Evolutionary conservation across 2,797 vertebrate species (phyloP).

Genomic region (Ctenopoma kingsleyae): DNA sequence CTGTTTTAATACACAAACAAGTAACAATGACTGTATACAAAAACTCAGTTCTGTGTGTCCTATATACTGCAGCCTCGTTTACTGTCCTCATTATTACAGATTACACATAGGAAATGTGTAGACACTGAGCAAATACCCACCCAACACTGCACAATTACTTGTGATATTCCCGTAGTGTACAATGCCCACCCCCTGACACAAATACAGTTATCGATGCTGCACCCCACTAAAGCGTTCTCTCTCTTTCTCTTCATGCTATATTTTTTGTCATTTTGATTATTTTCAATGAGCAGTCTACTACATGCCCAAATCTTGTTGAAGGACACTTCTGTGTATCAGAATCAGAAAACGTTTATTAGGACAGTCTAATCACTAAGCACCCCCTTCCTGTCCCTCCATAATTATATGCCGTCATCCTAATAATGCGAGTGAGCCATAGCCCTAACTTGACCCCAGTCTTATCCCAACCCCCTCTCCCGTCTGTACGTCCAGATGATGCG

Average conservation of each 20-base stretch:
- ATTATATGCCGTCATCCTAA: constrained; percentile 43
- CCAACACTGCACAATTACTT: constrained; percentile 13
- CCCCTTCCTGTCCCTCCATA: background rate
- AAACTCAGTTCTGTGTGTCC: constrained; percentile 22
- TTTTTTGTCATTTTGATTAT: background rate
- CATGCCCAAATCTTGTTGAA: background rate
- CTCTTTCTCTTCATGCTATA: background rate
- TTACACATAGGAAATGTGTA: constrained; percentile 37
- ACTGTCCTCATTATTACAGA: constrained; percentile 49
- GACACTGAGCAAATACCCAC: constrained; percentile 6
- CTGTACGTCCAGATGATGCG: constrained; percentile 47
- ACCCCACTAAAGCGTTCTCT: background rate
- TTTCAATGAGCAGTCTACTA: background rate
- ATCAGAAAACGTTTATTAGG: no score
- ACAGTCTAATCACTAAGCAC: background rate
- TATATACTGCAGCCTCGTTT: constrained; percentile 29
- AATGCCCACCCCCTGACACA: background rate
- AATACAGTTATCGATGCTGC: background rate
- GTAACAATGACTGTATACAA: constrained; percentile 21
- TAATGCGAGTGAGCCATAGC: constrained; percentile 55
- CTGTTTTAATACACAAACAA: constrained; percentile 20
- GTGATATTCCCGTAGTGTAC: constrained; percentile 5
- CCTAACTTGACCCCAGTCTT: constrained; percentile 61
- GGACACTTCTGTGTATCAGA: background rate
- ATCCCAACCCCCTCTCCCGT: constrained; percentile 30